These are phyloP conservation scores for Epinotia bilunana DNA, from an alignment of 2,888 invertebrate genomes.

Conservation along the genomic window DNA sequence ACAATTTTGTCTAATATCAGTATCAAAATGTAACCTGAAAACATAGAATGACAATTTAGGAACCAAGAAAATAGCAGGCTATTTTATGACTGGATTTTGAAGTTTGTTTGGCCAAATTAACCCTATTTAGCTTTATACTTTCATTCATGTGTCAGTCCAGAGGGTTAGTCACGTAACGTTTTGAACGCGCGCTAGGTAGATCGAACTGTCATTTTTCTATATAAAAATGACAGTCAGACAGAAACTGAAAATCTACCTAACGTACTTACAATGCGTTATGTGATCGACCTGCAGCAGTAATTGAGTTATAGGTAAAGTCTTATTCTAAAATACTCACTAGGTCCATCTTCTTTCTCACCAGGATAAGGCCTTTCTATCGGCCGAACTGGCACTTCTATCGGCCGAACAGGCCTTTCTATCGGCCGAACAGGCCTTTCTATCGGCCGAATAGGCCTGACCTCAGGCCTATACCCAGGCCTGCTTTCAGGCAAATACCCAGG, in stretches of 20 bases:
- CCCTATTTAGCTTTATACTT: too few species aligned
- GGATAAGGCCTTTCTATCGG: conserved; percentile 50
- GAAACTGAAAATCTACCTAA: too few species aligned
- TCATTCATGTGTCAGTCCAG: too few species aligned
- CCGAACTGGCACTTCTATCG: conserved; percentile 45
- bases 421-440: conserved; percentile 48
- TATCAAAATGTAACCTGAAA: conserved; percentile 11
- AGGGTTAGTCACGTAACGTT: too few species aligned
- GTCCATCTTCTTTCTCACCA: conserved; percentile 60
- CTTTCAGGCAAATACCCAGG: conserved; percentile 47
- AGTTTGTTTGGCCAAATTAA: too few species aligned
- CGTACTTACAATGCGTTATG: too few species aligned
- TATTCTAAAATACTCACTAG: conserved; percentile 58
- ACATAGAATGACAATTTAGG: conserved; percentile 3
- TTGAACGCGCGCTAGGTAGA: too few species aligned
- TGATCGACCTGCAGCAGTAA: too few species aligned
- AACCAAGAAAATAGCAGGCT: not conserved
- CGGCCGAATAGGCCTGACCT: conserved; percentile 44
- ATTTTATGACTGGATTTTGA: too few species aligned
- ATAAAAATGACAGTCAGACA: too few species aligned
- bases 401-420: conserved; percentile 46
- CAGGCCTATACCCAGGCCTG: conserved; percentile 31
- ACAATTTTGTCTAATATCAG: not conserved
- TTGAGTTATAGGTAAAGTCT: too few species aligned
- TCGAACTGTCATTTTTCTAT: too few species aligned